These are phyloP conservation scores for Athalia rosae DNA, from an alignment of 2,888 invertebrate species.

Conservation along the genomic window DNA sequence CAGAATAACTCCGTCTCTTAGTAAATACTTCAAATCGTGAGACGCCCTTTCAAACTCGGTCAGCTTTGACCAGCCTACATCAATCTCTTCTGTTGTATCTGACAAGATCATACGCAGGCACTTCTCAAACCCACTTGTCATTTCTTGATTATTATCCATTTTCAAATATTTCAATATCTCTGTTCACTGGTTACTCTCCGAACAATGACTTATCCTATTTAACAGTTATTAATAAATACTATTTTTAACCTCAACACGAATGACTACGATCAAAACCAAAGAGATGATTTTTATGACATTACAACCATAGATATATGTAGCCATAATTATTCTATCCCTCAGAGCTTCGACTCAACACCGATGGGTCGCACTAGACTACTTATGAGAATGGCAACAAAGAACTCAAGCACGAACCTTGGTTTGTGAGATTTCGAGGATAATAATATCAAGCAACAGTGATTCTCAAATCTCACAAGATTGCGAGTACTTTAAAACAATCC, in stretches of 20 bases:
- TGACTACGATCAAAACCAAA: conserved; percentile 38
- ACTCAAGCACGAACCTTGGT: too few relatives aligned
- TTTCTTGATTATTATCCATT: conserved; percentile 42
- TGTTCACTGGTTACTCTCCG: neutral
- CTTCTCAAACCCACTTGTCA: conserved; percentile 36
- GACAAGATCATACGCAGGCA: conserved; percentile 43
- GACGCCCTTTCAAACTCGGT: conserved; percentile 27
- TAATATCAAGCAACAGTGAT: too few relatives aligned
- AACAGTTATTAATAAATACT: conserved; percentile 27
- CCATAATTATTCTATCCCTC: too few relatives aligned
- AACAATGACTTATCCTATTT: neutral
- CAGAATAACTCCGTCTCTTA: conserved; percentile 21
- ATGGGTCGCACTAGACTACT: neutral
- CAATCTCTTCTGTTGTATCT: conserved; percentile 39
- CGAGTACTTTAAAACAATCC: too few relatives aligned
- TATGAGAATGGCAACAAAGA: too few relatives aligned
- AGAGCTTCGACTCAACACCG: too few relatives aligned
- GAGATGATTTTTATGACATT: conserved; percentile 42
- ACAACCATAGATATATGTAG: neutral
- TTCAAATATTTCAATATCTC: neutral
- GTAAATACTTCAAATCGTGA: conserved; percentile 1
- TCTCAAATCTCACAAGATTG: too few relatives aligned
- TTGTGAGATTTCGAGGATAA: too few relatives aligned
- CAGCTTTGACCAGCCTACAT: conserved; percentile 41
- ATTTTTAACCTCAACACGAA: conserved; percentile 41